Evolutionary conservation across 2,113 vertebrate species (phyloP), one percentile per base, ranked within the genome.

Genomic region (Trogon surrucura): DNA sequence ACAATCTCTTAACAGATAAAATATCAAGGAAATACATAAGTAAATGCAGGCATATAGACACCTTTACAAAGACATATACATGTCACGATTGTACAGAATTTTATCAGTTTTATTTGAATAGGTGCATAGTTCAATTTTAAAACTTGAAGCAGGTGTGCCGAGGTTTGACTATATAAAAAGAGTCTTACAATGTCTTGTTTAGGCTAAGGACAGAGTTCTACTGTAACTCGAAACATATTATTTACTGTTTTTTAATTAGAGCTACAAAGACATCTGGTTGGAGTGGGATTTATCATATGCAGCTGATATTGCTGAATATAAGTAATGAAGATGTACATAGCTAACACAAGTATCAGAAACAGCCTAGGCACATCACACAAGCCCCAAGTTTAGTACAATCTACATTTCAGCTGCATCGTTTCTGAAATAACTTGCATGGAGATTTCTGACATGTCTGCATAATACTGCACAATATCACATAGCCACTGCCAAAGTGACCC

Each of bases 401-500:
- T 27, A 6, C 54, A 50, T 72, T 34, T 54, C 77, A 80, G 36
- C 3, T 3, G 58, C 0, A 0, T 9, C 30, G 30, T 16, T 85
- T 66, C 41, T 15, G 34, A 51, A 50, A 13, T 23, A 64, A 38
- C 11, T 56, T 17, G 14, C 29, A 41, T 15, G 82, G 51, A 25
- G 30, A 20, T 30, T n/a, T 71, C 61, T 51, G 50, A 16, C 16
- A 6, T 0, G 0, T 3, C 29, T 38, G 18, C 34, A 32, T 10
- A 15, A 51, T 1, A 4, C 1, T 14, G 26, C 6, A 8, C 4
- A 50, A 41, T 45, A 56, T 56, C 38, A 47, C 7, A 3, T 11
- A 41, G 48, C 25, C 50, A 20, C 23, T 66, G 60, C 20, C 74
- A 4, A 27, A 60, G 45, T 1, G 20, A 81, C 60, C 69, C n/a